phyloP scores from a whole-genome alignment of 2,888 invertebrate species.

The Drosophila cognata region DNA sequence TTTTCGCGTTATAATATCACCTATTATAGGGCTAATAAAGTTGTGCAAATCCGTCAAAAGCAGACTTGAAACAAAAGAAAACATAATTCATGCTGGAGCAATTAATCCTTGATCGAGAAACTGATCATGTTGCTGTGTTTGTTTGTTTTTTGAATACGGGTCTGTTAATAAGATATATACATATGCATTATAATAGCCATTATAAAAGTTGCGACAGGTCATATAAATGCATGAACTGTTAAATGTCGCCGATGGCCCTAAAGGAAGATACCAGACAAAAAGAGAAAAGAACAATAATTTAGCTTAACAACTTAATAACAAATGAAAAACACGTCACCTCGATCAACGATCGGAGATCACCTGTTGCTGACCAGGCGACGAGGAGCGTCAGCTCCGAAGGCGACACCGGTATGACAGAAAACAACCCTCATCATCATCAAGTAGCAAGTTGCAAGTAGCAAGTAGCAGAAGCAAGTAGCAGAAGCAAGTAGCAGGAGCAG shows the following conservation, averaged over 20 bases:
- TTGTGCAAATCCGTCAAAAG: conserved; percentile 2
- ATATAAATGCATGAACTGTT: conserved; percentile 76
- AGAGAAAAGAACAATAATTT: conserved; percentile 64
- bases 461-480: neutral
- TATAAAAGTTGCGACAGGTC: conserved; percentile 48
- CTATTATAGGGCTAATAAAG: neutral
- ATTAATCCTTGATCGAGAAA: neutral
- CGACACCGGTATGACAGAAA: conserved; percentile 32
- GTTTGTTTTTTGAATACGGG: neutral
- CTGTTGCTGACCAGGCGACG: conserved; percentile 63
- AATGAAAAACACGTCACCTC: conserved; percentile 66
- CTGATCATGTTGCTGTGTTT: neutral
- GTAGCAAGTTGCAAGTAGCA: neutral
- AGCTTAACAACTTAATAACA: conserved; percentile 83
- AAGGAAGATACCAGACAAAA: conserved; percentile 50
- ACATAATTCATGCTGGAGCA: neutral
- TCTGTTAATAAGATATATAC: conserved; percentile 12
- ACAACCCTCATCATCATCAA: conserved; percentile 44
- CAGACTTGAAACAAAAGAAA: neutral
- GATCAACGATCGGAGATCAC: conserved; percentile 65
- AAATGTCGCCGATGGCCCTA: conserved; percentile 75
- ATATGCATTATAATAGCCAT: conserved; percentile 41
- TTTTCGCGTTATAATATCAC: neutral
- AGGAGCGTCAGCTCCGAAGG: conserved; percentile 27
- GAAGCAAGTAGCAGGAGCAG: neutral